Evolutionary conservation across 2,888 invertebrate genomes (phyloP), one percentile per base, ranked within the genome.

Genomic region (Adela reaumurella): DNA sequence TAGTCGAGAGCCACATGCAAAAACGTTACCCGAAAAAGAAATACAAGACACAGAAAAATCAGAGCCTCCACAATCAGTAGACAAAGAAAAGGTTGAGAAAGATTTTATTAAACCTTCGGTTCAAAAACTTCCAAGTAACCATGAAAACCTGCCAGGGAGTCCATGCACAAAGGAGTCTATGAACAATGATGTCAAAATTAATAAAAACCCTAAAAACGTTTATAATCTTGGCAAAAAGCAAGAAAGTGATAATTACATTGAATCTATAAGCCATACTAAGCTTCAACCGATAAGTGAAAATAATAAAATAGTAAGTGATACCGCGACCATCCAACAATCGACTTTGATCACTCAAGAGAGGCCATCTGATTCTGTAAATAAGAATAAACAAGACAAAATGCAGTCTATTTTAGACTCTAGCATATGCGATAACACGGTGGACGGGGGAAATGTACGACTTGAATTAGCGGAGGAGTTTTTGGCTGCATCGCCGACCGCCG

Each of bases 401-500:
- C 61, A 70, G 11, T 66, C 59, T 56, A 68, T 78, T 54, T 60
- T 78, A 55, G 74, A 78, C 35, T 58, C 70, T n/a, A 53, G 69
- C 19, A 58, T 78, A 52, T 76, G 76, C 56, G 78, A 77, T 53
- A 67, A 64, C 56, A 64, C 63, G 47, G 74, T 71, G 1, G 76
- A 78, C 54, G 81, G 76, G 44, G 83, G 83, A 17, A 81, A 83
- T 56, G 82, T 81, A 46, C 71, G 82, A 20, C 71, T 83, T 55
- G 83, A 83, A 61, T 66, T 83, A 55, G 83, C 78, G 2, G 78
- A 78, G 61, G 78, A 78, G 52, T 73, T 78, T 58, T 57, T 78
- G 54, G 79, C 80, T 48, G 76, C 79, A 47, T 89, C 89, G 2
- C 89, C 90, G 4, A 89, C 89, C 2, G 90, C 89, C 14, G 90